A percentile compares a stretch with the other conserved stretches of the same genome.
Conservation (phyloP, 2,797 vertebrate species). For the Holocentrus rufus region DNA sequence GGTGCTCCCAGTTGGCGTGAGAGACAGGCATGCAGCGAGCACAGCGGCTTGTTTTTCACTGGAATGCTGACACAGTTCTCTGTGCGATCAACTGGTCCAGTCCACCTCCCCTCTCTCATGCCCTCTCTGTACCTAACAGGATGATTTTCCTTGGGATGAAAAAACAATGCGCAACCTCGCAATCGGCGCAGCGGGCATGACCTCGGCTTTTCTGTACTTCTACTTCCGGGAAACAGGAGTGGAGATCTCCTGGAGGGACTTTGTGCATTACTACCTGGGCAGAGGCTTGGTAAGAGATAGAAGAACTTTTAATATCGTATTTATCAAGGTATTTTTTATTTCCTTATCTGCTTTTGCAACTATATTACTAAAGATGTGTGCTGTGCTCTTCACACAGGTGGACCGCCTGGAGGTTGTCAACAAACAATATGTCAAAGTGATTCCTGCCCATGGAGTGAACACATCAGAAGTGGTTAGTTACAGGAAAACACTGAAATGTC, state of each 20-base stretch:
- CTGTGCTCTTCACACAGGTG: constrained; percentile 79
- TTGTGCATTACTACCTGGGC: constrained; percentile 81
- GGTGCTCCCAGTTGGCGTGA: neutral
- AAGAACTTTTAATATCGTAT: neutral
- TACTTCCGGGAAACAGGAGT: constrained; percentile 78
- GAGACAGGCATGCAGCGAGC: neutral
- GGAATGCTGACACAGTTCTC: no score
- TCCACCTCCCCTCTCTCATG: neutral
- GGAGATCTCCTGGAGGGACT: constrained; percentile 87
- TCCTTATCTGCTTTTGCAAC: neutral
- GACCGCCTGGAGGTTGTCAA: constrained; percentile 94
- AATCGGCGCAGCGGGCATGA: constrained; percentile 76
- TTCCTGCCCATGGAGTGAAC: constrained; percentile 88
- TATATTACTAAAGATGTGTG: neutral
- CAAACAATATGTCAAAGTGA: constrained; percentile 94
- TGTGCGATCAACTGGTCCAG: neutral
- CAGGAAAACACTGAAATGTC: constrained; percentile 12
- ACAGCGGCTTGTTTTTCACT: neutral
- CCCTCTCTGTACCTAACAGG: constrained; percentile 62
- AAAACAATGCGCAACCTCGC: constrained; percentile 72
- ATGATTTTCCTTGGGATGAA: constrained; percentile 79
- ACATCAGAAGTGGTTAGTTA: constrained; percentile 77
- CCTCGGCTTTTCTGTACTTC: constrained; percentile 78
- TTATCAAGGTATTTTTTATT: neutral
- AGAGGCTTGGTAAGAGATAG: constrained; percentile 80